Percentiles rank a stretch among this genome's conserved stretches.
These are phyloP conservation scores for Pseudomyrmex concolor DNA, from an alignment of 1,140 invertebrate species.

Conservation along the genomic window DNA sequence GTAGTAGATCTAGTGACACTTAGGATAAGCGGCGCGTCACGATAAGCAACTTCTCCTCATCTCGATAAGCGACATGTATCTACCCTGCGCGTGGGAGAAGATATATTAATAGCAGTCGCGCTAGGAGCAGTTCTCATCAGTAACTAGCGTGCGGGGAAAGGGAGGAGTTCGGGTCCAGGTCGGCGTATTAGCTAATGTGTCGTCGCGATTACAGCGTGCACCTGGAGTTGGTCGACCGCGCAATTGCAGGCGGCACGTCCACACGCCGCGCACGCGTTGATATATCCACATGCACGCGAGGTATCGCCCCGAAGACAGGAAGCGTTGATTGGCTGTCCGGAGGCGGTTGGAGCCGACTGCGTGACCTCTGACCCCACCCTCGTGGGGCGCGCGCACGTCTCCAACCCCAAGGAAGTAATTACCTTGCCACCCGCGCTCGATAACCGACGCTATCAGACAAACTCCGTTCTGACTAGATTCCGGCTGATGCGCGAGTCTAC, in stretches of 20 bases:
- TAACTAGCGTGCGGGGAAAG: slow-evolving; percentile 6
- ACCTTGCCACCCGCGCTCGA: slow-evolving; percentile 81
- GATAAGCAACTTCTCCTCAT: slow-evolving; percentile 34
- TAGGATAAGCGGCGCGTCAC: slow-evolving; percentile 15
- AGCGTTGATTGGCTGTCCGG: slow-evolving; percentile 81
- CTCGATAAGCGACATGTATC: slow-evolving; percentile 48
- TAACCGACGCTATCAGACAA: slow-evolving; percentile 78
- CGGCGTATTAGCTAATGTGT: slow-evolving; percentile 59
- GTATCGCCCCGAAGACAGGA: slow-evolving; percentile 73
- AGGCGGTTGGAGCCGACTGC: slow-evolving; percentile 76
- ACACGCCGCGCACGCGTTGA: slow-evolving; percentile 57
- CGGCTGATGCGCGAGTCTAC: slow-evolving; percentile 23
- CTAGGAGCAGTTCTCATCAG: slow-evolving; percentile 37
- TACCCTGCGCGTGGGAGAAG: slow-evolving; percentile 25
- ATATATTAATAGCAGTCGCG: slow-evolving; percentile 43
- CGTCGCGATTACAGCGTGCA: slow-evolving; percentile 50
- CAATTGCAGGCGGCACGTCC: slow-evolving; percentile 41
- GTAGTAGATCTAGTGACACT: slow-evolving; percentile 2
- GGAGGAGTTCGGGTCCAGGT: slow-evolving; percentile 45
- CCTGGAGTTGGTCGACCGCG: slow-evolving; percentile 49
- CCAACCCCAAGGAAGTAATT: slow-evolving; percentile 82
- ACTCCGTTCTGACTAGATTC: slow-evolving; percentile 32
- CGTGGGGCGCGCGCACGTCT: slow-evolving; percentile 81
- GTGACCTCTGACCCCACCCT: slow-evolving; percentile 82
- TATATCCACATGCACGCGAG: slow-evolving; percentile 31